Evolutionary conservation across 2,113 vertebrate genomes (phyloP), one percentile per base, ranked within the genome.

Genomic region (Xerus inauris): DNA sequence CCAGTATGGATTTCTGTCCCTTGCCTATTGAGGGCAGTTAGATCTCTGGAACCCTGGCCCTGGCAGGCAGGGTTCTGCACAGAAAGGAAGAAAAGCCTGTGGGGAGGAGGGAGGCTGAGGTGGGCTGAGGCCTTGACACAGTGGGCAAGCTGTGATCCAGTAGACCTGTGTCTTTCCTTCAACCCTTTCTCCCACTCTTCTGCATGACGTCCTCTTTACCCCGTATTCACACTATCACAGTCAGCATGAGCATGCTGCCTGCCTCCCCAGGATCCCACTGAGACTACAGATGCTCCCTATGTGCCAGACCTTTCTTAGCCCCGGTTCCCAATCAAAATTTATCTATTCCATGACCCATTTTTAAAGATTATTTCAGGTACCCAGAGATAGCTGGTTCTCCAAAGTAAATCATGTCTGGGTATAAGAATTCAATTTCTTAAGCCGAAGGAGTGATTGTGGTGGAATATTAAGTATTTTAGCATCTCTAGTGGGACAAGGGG

Each of bases 91-190:
- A n/a, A 54, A 24, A 76, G 67, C 49, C 64, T 79, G 35, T 11
- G 2, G 3, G 0, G 45, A 20, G 3, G 9, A 59, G 14, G 17
- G 20, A 51, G 28, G 0, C 20, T 28, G 16, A 8, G 24, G 2
- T 24, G 11, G 40, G 12, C 22, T 1, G 0, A 71, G 69, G 51
- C 64, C 45, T 20, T 67, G 42, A 16, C 19, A 3, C 24, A 65
- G 2, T 2, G 13, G 30, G 1, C 0, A 22, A 57, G 38, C 81
- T 51, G 59, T 64, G 64, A 79, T 32, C 89, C 47, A 4, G 42
- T 38, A 32, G 19, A 62, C 65, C 19, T 75, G 0, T 1, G 26
- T 30, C 62, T 49, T 51, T 32, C 73, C 40, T 75, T 16, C 16
- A 32, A 20, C 42, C 19, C 47, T 19, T 59, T 38, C 82, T 65